Evolutionary conservation across 64 coral and sea anemone genomes (phyloP).

Genomic region (Montipora capricornis): DNA sequence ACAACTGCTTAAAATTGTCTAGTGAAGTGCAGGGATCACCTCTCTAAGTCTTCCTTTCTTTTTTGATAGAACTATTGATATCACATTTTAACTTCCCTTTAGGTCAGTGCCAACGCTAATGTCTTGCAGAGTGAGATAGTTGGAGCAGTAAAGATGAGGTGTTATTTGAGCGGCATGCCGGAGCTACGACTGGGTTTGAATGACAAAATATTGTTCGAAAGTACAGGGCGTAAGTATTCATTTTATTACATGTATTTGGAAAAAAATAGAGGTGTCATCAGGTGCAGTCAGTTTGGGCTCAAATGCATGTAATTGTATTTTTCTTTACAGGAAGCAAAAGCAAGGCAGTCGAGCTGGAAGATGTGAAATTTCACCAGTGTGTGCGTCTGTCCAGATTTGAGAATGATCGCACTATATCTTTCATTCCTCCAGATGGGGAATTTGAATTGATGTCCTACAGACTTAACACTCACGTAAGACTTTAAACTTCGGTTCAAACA

Average conservation of each 20-base stretch:
- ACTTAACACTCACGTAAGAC: constrained; percentile 97
- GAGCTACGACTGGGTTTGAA: constrained; percentile 96
- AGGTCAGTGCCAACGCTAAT: constrained; percentile 97
- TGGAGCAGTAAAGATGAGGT: constrained; percentile 95
- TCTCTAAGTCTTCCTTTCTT: too few relatives aligned
- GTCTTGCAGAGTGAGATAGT: constrained; percentile 98
- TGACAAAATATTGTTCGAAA: constrained; percentile 99
- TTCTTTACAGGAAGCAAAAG: constrained; percentile 89
- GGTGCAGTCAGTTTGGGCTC: too few relatives aligned
- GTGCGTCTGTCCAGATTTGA: constrained; percentile 99
- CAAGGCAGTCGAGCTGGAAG: constrained; percentile 98
- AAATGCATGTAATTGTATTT: not conserved
- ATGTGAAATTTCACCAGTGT: constrained; percentile 99
- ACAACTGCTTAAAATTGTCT: too few relatives aligned
- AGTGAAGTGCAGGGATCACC: too few relatives aligned
- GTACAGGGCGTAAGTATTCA: constrained; percentile 88
- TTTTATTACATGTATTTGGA: not conserved
- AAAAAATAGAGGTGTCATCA: too few relatives aligned
- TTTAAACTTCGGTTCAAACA: not conserved
- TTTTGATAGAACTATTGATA: not conserved
- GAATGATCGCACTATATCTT: constrained; percentile 99
- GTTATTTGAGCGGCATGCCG: constrained; percentile 97
- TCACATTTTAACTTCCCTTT: not conserved
- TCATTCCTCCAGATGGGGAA: constrained; percentile 99
- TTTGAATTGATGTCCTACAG: constrained; percentile 99